These are phyloP conservation scores for Tineola bisselliella DNA, from an alignment of 2,888 invertebrate species.

Conservation along the genomic window DNA sequence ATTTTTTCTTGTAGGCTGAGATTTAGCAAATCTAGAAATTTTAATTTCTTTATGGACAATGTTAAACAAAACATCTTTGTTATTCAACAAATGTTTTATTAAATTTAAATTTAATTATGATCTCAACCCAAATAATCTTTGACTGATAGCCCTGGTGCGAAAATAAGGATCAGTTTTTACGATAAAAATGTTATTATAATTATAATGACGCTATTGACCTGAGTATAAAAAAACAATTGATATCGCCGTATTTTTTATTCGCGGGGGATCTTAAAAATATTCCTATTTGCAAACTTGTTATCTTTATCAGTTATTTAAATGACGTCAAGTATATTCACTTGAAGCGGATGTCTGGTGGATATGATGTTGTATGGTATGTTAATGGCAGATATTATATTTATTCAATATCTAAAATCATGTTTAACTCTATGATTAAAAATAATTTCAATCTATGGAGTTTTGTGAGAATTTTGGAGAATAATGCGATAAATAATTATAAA, in stretches of 20 bases:
- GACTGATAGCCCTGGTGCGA: background rate
- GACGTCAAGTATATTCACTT: background rate
- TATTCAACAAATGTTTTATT: too few species aligned
- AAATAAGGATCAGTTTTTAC: background rate
- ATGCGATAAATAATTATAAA: too few species aligned
- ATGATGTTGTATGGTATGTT: background rate
- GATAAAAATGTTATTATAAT: background rate
- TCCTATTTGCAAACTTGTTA: background rate
- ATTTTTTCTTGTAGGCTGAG: background rate
- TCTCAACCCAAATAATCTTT: background rate
- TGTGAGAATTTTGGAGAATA: too few species aligned
- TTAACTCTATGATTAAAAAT: too few species aligned
- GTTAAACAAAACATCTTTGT: too few species aligned
- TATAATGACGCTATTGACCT: slow-evolving; percentile 1
- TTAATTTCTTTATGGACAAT: too few species aligned
- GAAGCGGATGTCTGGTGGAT: background rate
- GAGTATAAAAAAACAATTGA: background rate
- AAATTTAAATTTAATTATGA: too few species aligned
- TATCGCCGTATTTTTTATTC: background rate
- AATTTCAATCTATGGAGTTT: too few species aligned
- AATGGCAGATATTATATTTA: too few species aligned
- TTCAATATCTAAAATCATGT: too few species aligned
- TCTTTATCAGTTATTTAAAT: background rate
- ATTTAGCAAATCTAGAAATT: too few species aligned
- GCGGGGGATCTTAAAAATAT: background rate